These are phyloP conservation scores for Halictus rubicundus DNA, from an alignment of 1,140 invertebrate species.

Conservation along the genomic window DNA sequence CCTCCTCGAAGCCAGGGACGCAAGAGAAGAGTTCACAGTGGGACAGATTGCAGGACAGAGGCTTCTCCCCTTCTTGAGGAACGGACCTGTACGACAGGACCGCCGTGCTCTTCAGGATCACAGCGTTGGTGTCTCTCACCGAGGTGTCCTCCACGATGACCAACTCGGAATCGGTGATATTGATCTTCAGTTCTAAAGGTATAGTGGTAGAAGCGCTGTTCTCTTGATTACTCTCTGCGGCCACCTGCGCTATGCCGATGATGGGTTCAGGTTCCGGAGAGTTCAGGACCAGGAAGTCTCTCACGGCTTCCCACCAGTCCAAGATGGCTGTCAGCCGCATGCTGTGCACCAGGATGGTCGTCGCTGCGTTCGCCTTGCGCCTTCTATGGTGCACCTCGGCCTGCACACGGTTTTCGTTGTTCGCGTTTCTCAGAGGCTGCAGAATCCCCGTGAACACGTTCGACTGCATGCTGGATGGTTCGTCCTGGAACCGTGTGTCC, in stretches of 20 bases:
- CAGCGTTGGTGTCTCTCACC: slow-evolving; percentile 93
- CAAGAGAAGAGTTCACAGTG: slow-evolving; percentile 97
- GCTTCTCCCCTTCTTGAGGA: slow-evolving; percentile 86
- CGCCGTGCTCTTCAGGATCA: slow-evolving; percentile 96
- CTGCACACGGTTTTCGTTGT: slow-evolving; percentile 85
- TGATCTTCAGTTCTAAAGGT: slow-evolving; percentile 93
- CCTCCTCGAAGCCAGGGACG: slow-evolving; percentile 93
- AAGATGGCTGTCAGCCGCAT: slow-evolving; percentile 96
- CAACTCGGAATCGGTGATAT: slow-evolving; percentile 96
- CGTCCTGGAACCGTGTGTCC: slow-evolving; percentile 88
- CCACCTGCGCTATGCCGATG: slow-evolving; percentile 33
- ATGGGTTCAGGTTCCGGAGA: slow-evolving; percentile 72
- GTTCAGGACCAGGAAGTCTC: slow-evolving; percentile 87
- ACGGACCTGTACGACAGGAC: slow-evolving; percentile 87
- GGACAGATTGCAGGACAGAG: slow-evolving; percentile 92
- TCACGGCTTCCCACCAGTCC: slow-evolving; percentile 94
- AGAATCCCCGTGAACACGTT: slow-evolving; percentile 96
- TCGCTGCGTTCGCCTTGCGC: slow-evolving; percentile 86
- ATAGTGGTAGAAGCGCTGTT: background rate
- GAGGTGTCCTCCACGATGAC: slow-evolving; percentile 96
- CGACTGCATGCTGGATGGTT: slow-evolving; percentile 85
- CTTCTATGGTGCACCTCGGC: slow-evolving; percentile 90
- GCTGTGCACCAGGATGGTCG: slow-evolving; percentile 96
- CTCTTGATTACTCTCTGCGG: slow-evolving; percentile 46
- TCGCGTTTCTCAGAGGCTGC: slow-evolving; percentile 84